A percentile compares a stretch with the other conserved stretches of the same genome.
These are phyloP conservation scores for Perodicticus potto DNA, from an alignment of 2,797 vertebrate species.

Conservation along the genomic window DNA sequence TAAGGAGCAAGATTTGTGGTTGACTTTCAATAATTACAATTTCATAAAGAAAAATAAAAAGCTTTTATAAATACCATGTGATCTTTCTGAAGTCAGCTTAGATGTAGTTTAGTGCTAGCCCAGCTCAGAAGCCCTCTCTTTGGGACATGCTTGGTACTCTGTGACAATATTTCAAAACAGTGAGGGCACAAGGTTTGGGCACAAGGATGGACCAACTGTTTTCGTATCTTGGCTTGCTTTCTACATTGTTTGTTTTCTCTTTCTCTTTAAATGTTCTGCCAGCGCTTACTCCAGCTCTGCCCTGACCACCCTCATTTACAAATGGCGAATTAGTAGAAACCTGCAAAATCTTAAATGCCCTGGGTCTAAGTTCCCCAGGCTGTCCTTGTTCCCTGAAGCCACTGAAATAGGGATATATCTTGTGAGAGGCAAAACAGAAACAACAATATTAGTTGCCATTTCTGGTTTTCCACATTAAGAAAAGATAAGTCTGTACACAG, in stretches of 20 bases:
- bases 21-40: constrained; percentile 43
- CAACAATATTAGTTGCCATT: constrained; percentile 23
- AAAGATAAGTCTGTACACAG: constrained; percentile 26
- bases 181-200: neutral
- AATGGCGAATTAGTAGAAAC: neutral
- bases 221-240: constrained; percentile 49
- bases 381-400: neutral
- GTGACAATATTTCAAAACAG: neutral
- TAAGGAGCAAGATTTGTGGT: constrained; percentile 4
- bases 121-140: neutral
- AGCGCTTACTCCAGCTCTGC: neutral
- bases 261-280: constrained; percentile 43
- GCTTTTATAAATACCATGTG: neutral
- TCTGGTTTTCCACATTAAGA: constrained; percentile 31
- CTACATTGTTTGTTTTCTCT: neutral
- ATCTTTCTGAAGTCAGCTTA: constrained; percentile 50
- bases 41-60: constrained; percentile 23
- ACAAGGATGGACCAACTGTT: constrained; percentile 25
- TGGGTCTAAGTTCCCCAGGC: constrained; percentile 14
- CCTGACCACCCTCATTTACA: neutral
- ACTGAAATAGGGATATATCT: neutral
- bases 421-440: constrained; percentile 18
- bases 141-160: neutral
- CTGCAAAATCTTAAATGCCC: neutral
- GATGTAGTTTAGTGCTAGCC: constrained; percentile 21